A percentile compares a stretch with the other conserved stretches of the same genome.
Conservation (phyloP, 2,113 vertebrate species). For the Raja brachyura region DNA sequence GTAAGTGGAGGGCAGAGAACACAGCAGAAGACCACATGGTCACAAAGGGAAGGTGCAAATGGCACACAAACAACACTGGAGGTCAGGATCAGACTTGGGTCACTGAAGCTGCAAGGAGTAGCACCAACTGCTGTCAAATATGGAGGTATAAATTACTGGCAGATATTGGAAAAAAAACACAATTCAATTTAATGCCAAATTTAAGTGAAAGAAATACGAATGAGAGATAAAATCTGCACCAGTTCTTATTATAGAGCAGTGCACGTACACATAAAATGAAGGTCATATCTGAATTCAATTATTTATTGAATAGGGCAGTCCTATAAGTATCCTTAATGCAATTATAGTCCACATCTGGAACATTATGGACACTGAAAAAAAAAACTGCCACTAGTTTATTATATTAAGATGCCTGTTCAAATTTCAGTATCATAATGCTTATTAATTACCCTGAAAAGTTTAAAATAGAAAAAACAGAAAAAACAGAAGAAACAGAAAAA, state of each 20-base stretch:
- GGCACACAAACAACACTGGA: too few species aligned
- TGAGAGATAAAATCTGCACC: slow-evolving; percentile 18
- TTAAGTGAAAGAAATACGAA: slow-evolving; percentile 13
- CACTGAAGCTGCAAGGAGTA: too few species aligned
- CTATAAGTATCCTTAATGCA: background rate
- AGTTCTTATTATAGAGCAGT: slow-evolving; percentile 32
- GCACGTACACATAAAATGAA: slow-evolving; percentile 21
- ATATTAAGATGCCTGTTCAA: background rate
- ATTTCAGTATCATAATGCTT: background rate
- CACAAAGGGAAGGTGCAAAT: too few species aligned
- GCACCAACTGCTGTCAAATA: background rate
- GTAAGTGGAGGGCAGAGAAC: too few species aligned
- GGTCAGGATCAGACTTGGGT: too few species aligned
- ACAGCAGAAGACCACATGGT: too few species aligned
- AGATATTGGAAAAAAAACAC: slow-evolving; percentile 9
- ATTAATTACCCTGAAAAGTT: slow-evolving; percentile 3
- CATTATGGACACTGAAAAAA: background rate
- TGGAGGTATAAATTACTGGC: slow-evolving; percentile 14
- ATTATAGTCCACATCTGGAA: background rate
- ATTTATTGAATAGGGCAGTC: background rate
- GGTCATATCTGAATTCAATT: slow-evolving; percentile 37
- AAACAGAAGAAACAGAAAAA: background rate
- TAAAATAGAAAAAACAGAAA: background rate
- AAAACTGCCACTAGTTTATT: background rate
- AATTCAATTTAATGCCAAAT: slow-evolving; percentile 31